phyloP scores from a whole-genome alignment of 2,113 vertebrate genomes.

The Centrocercus urophasianus region DNA sequence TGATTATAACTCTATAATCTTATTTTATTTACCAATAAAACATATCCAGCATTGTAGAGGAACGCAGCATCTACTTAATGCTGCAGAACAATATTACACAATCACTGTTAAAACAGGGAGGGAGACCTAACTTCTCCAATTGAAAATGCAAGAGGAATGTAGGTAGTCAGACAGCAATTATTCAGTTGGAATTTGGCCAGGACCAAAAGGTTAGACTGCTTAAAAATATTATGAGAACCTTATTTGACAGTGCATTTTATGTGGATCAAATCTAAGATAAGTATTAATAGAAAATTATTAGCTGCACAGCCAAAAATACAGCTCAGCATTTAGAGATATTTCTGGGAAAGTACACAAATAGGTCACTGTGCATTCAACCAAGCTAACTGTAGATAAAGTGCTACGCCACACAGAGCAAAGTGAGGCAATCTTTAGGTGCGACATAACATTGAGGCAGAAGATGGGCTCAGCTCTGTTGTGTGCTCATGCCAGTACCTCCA shows the following conservation, averaged over 20 bases:
- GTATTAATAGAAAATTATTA: constrained; percentile 66
- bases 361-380: constrained; percentile 40
- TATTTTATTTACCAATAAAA: constrained; percentile 40
- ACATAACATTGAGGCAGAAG: constrained; percentile 21
- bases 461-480: background rate
- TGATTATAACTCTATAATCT: constrained; percentile 25
- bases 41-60: background rate
- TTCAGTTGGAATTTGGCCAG: constrained; percentile 64
- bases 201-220: constrained; percentile 65
- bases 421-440: background rate
- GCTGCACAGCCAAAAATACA: constrained; percentile 36
- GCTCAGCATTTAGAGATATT: constrained; percentile 51
- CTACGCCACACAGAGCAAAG: background rate
- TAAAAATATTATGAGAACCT: constrained; percentile 63
- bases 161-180: constrained; percentile 63
- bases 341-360: constrained; percentile 37
- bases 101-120: constrained; percentile 28
- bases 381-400: constrained; percentile 16
- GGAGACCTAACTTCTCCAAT: constrained; percentile 26
- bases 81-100: constrained; percentile 56
- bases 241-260: constrained; percentile 60
- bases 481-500: background rate
- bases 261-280: constrained; percentile 45
- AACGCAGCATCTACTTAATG: constrained; percentile 11
- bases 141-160: constrained; percentile 59